phyloP scores from a whole-genome alignment of 1,140 invertebrate genomes.

The Neodiprion virginianus region DNA sequence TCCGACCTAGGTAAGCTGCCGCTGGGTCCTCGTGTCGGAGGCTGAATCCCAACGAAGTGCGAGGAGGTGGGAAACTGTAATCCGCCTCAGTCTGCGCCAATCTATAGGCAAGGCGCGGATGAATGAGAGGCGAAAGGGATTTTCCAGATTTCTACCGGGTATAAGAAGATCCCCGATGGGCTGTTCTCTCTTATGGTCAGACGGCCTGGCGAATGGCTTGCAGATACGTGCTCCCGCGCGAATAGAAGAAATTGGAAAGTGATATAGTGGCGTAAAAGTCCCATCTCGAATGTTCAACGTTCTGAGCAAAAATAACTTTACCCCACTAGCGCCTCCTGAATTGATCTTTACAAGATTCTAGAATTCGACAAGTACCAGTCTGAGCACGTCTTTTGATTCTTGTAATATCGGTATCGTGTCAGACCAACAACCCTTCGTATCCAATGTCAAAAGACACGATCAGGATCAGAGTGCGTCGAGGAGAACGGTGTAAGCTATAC shows the following conservation, averaged over 20 bases:
- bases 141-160: not conserved
- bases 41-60: not conserved
- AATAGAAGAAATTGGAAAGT: not conserved
- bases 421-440: too few relatives aligned
- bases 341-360: too few relatives aligned
- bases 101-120: not conserved
- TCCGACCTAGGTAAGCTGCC: not conserved
- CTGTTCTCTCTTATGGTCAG: not conserved
- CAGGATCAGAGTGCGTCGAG: too few relatives aligned
- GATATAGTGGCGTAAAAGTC: not conserved
- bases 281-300: too few relatives aligned
- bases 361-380: too few relatives aligned
- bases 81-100: conserved; percentile 1
- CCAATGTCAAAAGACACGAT: too few relatives aligned
- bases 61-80: not conserved
- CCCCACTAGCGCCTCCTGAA: too few relatives aligned
- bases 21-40: not conserved
- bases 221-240: too few relatives aligned
- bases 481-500: too few relatives aligned
- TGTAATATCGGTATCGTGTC: too few relatives aligned
- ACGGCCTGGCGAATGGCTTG: not conserved
- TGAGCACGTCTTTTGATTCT: too few relatives aligned
- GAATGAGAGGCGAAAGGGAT: not conserved
- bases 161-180: not conserved
- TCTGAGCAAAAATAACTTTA: too few relatives aligned